Evolutionary conservation across 2,888 invertebrate species (phyloP).

Genomic region (Lasiommata megera): DNA sequence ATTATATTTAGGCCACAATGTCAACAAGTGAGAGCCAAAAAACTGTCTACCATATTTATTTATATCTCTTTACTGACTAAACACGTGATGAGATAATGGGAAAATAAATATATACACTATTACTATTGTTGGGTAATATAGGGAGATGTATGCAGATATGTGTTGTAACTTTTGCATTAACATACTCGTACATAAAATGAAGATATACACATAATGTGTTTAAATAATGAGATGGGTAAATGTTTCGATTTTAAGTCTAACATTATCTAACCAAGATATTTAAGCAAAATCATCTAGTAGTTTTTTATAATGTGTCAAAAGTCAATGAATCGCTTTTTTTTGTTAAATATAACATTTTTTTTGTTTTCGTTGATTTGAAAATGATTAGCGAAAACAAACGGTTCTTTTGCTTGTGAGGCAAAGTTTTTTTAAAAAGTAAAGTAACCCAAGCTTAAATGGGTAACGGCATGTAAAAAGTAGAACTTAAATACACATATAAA

Average conservation of each 20-base stretch:
- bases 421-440: too few relatives aligned
- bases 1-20: conserved; percentile 26
- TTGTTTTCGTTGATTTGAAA: too few relatives aligned
- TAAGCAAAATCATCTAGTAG: too few relatives aligned
- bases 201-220: neutral
- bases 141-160: neutral
- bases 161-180: neutral
- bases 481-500: neutral
- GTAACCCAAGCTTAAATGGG: neutral
- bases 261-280: too few relatives aligned
- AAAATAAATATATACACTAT: conserved; percentile 8
- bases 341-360: too few relatives aligned
- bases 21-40: conserved; percentile 28
- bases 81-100: conserved; percentile 16
- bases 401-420: too few relatives aligned
- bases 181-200: neutral
- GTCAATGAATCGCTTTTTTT: too few relatives aligned
- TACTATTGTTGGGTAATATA: neutral
- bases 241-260: neutral
- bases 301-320: too few relatives aligned
- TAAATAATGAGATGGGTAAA: neutral
- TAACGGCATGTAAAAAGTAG: neutral
- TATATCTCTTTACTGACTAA: conserved; percentile 12
- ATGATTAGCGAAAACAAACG: too few relatives aligned
- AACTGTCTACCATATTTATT: conserved; percentile 18